Evolutionary conservation across 92 coral and sea anemone genomes (phyloP), one percentile per base, ranked within the genome.

Genomic region (Umimayanthus kanabou): DNA sequence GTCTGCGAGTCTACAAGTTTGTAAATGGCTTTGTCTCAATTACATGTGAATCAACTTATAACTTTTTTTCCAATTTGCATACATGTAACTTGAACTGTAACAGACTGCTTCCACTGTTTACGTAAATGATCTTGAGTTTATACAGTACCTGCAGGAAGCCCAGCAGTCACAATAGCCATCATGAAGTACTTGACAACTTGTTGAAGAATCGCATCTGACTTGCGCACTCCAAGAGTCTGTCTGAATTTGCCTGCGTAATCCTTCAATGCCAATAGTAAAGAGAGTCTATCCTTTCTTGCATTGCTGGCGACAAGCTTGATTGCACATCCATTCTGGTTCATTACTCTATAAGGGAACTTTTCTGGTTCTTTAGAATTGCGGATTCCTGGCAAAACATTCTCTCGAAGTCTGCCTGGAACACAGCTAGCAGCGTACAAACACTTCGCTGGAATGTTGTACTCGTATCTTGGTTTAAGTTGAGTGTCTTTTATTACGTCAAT

Each of bases 281-380:
- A 40, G 40, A 81, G 9, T 45, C 57, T 81, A 22, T 81, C 25
- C 25, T 25, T 39, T 22, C 85, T 70, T 9, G 72, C 39, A 22
- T 25, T n/a, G 23, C 30, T 13, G n/a, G 45, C 76, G 23, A 81
- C 26, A 13, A 10, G 42, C 76, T 66, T 81, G 39, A 81, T 81
- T 26, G 85, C 85, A 81, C 85, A 81, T n/a, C 85, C 85, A 66
- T 81, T 81, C 47, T 23, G 74, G 85, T 81, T 81, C 14, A 81
- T 47, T 33, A 81, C 85, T 66, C 85, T 66, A 42, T 66, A 81
- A 39, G 10, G 16, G 29, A 30, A 81, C n/a, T 65, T 25, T 66
- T 66, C 61, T 22, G 85, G 85, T 11, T 81, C n/a, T 0, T 14
- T 16, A 16, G 85, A 65, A 81, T 39, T 18, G 25, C 9, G 23